A percentile compares a stretch with the other conserved stretches of the same genome.
phyloP scores from a whole-genome alignment of 2,888 invertebrate species.

The Mellilla xanthometata region DNA sequence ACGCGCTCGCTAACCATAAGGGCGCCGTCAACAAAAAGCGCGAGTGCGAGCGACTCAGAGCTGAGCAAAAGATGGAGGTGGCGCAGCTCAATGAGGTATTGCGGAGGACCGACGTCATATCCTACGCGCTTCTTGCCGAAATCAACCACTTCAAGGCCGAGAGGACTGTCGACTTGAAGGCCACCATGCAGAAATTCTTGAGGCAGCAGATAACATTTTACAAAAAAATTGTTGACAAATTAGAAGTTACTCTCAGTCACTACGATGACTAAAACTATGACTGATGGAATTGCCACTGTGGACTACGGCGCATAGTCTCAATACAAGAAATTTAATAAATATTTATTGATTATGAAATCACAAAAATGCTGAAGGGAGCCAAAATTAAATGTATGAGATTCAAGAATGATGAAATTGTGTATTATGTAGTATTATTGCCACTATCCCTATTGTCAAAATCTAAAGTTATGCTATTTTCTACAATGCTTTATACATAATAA shows the following conservation, averaged over 20 bases:
- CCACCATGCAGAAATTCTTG: conserved; percentile 93
- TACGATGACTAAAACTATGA: conserved; percentile 64
- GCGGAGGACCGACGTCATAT: conserved; percentile 94
- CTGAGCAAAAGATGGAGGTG: conserved; percentile 92
- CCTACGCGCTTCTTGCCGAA: conserved; percentile 96
- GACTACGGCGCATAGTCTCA: conserved; percentile 10
- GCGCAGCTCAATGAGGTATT: conserved; percentile 91
- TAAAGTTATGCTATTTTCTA: conserved; percentile 3
- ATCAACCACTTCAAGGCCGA: conserved; percentile 96
- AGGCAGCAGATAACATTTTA: conserved; percentile 96
- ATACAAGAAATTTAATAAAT: no score
- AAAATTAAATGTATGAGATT: conserved; percentile 1
- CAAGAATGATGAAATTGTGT: conserved; percentile 2
- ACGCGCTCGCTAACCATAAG: conserved; percentile 94
- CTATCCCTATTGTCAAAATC: no score
- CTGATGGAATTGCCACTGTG: conserved; percentile 31
- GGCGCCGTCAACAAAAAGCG: conserved; percentile 94
- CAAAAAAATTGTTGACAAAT: conserved; percentile 89
- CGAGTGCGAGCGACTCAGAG: conserved; percentile 91
- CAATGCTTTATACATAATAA: conserved; percentile 13
- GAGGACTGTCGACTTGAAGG: conserved; percentile 92
- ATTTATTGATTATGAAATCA: no score
- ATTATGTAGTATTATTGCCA: conserved; percentile 1
- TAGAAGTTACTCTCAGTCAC: conserved; percentile 83
- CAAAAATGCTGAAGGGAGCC: no score